Conservation (phyloP, 2,113 vertebrate species). For the Sinocyclocheilus anshuiensis region DNA sequence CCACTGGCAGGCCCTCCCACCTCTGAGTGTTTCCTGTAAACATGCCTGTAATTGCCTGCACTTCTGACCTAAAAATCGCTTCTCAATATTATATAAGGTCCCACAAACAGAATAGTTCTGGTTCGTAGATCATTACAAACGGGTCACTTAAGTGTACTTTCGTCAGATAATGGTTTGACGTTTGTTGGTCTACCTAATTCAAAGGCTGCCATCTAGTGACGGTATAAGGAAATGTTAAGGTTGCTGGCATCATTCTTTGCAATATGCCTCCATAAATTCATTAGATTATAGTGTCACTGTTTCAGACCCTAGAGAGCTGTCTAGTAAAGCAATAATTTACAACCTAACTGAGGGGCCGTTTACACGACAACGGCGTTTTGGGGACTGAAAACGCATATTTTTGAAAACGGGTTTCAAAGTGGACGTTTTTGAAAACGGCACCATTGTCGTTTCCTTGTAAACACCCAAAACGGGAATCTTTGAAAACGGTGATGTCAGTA, state of each 20-base stretch:
- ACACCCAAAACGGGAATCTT: too few relatives aligned
- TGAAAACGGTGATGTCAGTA: too few relatives aligned
- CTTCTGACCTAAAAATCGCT: conserved; percentile 16
- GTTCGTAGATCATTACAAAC: conserved; percentile 18
- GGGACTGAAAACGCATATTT: too few relatives aligned
- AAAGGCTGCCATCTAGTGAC: conserved; percentile 42
- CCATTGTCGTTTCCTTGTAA: too few relatives aligned
- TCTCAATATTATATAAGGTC: conserved; percentile 13
- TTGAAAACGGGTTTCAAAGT: too few relatives aligned
- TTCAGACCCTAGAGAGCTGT: neutral
- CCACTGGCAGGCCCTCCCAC: neutral
- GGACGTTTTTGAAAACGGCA: too few relatives aligned
- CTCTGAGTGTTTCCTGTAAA: conserved; percentile 36
- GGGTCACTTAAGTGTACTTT: neutral
- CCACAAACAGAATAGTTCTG: conserved; percentile 2
- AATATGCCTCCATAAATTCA: neutral
- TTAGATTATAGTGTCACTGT: neutral
- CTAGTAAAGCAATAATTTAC: neutral
- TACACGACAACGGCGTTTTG: too few relatives aligned
- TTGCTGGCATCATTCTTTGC: neutral
- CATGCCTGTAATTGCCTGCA: conserved; percentile 10
- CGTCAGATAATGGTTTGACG: neutral
- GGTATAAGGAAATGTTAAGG: neutral
- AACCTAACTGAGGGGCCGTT: neutral
- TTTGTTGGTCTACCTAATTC: neutral